Evolutionary conservation across 92 coral and sea anemone genomes (phyloP).

Genomic region (Parazoanthus swiftii): DNA sequence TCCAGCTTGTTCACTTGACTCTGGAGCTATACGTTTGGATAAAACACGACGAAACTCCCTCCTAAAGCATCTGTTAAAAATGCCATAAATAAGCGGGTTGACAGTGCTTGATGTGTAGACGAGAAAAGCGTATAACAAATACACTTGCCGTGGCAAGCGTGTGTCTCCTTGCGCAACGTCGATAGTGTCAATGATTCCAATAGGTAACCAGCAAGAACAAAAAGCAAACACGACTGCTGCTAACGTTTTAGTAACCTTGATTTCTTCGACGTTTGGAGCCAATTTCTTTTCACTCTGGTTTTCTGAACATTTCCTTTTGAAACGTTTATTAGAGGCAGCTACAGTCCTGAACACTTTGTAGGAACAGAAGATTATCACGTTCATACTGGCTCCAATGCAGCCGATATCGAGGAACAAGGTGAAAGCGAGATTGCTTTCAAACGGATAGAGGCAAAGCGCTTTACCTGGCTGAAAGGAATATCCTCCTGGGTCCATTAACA

Average conservation of each 20-base stretch:
- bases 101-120: slow-evolving; percentile 53
- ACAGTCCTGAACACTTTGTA: slow-evolving; percentile 46
- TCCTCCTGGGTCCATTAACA: slow-evolving; percentile 10
- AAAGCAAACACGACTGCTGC: slow-evolving; percentile 62
- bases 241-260: slow-evolving; percentile 64
- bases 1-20: not conserved
- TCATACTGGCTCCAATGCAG: slow-evolving; percentile 17
- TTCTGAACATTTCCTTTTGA: not conserved
- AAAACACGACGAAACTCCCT: slow-evolving; percentile 45
- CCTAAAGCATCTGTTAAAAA: slow-evolving; percentile 58
- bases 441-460: slow-evolving; percentile 41
- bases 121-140: slow-evolving; percentile 55
- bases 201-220: slow-evolving; percentile 64
- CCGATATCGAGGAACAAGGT: slow-evolving; percentile 29
- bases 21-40: not conserved
- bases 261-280: slow-evolving; percentile 59
- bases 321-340: slow-evolving; percentile 30
- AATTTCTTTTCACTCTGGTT: slow-evolving; percentile 8
- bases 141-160: slow-evolving; percentile 47
- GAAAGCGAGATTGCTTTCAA: slow-evolving; percentile 35
- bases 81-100: slow-evolving; percentile 70
- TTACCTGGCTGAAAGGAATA: slow-evolving; percentile 43
- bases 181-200: slow-evolving; percentile 57
- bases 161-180: slow-evolving; percentile 52
- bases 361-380: slow-evolving; percentile 34